A percentile compares a stretch with the other conserved stretches of the same genome.
phyloP scores from a whole-genome alignment of 2,888 invertebrate genomes.

The Nebria brevicollis region DNA sequence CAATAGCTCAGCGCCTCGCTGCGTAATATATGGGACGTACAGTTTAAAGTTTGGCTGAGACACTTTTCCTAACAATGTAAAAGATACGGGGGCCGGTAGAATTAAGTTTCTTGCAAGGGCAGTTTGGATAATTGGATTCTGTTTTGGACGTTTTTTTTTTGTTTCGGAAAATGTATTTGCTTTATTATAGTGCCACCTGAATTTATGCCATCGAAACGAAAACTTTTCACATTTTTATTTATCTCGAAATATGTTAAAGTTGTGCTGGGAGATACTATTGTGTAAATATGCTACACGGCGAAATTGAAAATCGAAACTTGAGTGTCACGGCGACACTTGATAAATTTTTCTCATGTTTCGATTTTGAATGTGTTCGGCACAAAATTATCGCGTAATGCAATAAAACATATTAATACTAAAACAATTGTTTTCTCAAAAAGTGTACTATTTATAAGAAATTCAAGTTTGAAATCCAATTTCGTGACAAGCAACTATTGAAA shows the following conservation, averaged over 20 bases:
- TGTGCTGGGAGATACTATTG: too few species aligned
- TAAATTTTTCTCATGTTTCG: too few species aligned
- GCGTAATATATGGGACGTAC: slow-evolving; percentile 47
- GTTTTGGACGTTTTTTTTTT: slow-evolving; percentile 43
- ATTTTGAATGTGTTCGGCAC: too few species aligned
- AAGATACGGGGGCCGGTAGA: slow-evolving; percentile 27
- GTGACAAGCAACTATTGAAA: too few species aligned
- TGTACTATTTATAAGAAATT: too few species aligned
- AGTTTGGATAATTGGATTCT: slow-evolving; percentile 42
- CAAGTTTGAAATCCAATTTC: too few species aligned
- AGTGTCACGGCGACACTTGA: too few species aligned
- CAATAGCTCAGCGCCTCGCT: slow-evolving; percentile 56
- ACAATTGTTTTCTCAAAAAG: too few species aligned
- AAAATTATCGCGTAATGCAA: too few species aligned
- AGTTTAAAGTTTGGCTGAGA: slow-evolving; percentile 31
- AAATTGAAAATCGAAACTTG: too few species aligned
- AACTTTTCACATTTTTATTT: slow-evolving; percentile 22
- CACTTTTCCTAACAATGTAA: slow-evolving; percentile 14
- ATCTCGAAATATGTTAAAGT: background rate
- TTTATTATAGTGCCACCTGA: slow-evolving; percentile 30
- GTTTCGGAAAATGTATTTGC: slow-evolving; percentile 36
- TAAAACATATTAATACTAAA: too few species aligned
- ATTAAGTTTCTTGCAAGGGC: slow-evolving; percentile 42
- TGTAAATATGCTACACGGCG: too few species aligned
- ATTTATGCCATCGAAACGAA: slow-evolving; percentile 11